Percentiles rank a stretch among this genome's conserved stretches.
Conservation (phyloP, 2,888 invertebrate genomes). For the Trissolcus brochymenae region DNA sequence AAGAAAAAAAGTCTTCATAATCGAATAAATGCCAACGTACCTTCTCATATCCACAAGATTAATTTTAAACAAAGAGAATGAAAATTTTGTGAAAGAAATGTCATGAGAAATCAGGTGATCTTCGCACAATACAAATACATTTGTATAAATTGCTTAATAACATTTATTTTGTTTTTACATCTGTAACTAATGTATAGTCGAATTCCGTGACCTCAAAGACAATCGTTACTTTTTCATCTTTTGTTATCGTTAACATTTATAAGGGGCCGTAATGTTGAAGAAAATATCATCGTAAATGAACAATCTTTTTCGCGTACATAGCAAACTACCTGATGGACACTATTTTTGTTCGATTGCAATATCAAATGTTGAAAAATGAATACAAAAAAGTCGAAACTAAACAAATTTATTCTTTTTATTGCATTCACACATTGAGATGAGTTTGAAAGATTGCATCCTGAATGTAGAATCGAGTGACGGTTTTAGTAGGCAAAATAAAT, state of each 20-base stretch:
- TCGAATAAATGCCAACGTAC: constrained; percentile 11
- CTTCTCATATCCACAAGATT: constrained; percentile 7
- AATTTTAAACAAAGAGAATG: not conserved
- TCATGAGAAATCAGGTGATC: constrained; percentile 44
- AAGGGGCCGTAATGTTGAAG: constrained; percentile 59
- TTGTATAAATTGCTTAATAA: constrained; percentile 67
- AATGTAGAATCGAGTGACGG: not conserved
- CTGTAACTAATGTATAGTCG: constrained; percentile 64
- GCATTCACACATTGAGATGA: not conserved
- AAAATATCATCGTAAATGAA: constrained; percentile 56
- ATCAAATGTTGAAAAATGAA: constrained; percentile 1
- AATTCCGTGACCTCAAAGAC: constrained; percentile 62
- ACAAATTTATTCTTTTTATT: too few species aligned
- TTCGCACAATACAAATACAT: not conserved
- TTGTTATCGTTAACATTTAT: constrained; percentile 61
- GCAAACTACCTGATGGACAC: constrained; percentile 42
- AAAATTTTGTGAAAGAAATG: constrained; percentile 1
- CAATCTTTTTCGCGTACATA: constrained; percentile 38
- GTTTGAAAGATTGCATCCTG: not conserved
- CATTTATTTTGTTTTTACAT: constrained; percentile 66
- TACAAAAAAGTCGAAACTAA: too few species aligned
- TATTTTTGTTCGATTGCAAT: constrained; percentile 23
- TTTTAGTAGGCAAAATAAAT: constrained; percentile 7
- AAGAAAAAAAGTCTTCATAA: not conserved
- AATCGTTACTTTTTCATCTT: constrained; percentile 57